phyloP scores from a whole-genome alignment of 2,888 invertebrate genomes.

The Podabrus alpinus region DNA sequence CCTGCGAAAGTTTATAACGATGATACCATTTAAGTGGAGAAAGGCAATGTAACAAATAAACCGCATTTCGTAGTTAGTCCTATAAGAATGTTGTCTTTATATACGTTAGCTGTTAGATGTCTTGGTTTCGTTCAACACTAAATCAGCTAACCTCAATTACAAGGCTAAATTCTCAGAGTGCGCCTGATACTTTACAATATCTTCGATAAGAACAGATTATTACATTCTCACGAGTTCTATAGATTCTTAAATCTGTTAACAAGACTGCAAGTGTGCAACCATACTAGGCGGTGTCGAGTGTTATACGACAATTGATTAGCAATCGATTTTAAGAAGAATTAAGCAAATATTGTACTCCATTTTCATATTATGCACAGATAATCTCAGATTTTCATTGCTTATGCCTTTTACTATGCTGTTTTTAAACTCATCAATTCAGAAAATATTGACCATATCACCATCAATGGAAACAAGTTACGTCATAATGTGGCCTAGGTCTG shows the following conservation, averaged over 20 bases:
- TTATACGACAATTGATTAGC: background rate
- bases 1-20: constrained; percentile 10
- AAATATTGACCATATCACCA: constrained; percentile 23
- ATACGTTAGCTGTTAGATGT: constrained; percentile 12
- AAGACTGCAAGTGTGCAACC: constrained; percentile 8
- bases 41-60: constrained; percentile 13
- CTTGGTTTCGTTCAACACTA: constrained; percentile 18
- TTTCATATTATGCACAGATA: too few species aligned
- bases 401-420: background rate
- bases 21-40: constrained; percentile 19
- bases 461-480: constrained; percentile 36
- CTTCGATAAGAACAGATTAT: constrained; percentile 29
- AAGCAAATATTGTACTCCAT: background rate
- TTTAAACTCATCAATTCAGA: background rate
- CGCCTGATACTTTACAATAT: constrained; percentile 27
- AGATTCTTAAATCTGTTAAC: constrained; percentile 24
- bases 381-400: too few species aligned
- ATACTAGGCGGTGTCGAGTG: background rate
- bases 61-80: constrained; percentile 5
- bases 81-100: constrained; percentile 27
- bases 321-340: background rate
- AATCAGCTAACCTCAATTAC: constrained; percentile 30
- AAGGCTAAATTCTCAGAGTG: constrained; percentile 28
- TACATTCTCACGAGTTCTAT: constrained; percentile 29
- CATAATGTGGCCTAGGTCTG: constrained; percentile 43